Evolutionary conservation across 2,888 invertebrate genomes (phyloP).

Genomic region (Poecilobothrus nobilitatus): DNA sequence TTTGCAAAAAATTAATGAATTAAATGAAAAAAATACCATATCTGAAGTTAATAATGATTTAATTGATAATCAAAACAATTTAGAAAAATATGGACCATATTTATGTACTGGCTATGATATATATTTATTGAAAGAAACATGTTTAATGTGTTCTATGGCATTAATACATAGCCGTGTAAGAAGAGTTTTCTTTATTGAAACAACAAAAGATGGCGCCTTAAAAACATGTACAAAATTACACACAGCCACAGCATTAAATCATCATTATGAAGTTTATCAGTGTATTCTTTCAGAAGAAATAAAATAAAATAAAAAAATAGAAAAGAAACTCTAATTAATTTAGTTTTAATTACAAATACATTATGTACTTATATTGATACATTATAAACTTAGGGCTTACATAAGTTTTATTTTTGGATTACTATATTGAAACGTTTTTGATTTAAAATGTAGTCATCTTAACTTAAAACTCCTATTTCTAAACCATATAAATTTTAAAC

Average conservation of each 20-base stretch:
- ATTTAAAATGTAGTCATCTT: no score
- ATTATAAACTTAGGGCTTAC: no score
- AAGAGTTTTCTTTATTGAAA: constrained; percentile 67
- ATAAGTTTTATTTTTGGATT: no score
- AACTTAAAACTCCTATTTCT: no score
- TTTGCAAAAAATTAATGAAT: constrained; percentile 29
- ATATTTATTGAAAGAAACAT: constrained; percentile 78
- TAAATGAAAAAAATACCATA: neutral
- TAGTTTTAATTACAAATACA: no score
- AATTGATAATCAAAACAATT: constrained; percentile 33
- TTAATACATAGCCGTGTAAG: constrained; percentile 80
- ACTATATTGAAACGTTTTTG: no score
- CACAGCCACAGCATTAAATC: constrained; percentile 70
- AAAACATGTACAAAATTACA: constrained; percentile 67
- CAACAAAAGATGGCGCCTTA: constrained; percentile 57
- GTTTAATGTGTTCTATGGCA: constrained; percentile 93
- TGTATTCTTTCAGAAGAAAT: constrained; percentile 20
- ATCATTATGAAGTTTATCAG: constrained; percentile 79
- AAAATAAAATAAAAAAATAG: no score
- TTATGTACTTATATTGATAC: no score
- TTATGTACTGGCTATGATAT: constrained; percentile 81
- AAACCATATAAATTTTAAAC: no score
- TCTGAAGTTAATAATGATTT: constrained; percentile 15
- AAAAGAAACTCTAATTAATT: no score
- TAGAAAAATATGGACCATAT: constrained; percentile 54